Conservation (phyloP, 1,140 invertebrate genomes). For the Bombus fervidus region DNA sequence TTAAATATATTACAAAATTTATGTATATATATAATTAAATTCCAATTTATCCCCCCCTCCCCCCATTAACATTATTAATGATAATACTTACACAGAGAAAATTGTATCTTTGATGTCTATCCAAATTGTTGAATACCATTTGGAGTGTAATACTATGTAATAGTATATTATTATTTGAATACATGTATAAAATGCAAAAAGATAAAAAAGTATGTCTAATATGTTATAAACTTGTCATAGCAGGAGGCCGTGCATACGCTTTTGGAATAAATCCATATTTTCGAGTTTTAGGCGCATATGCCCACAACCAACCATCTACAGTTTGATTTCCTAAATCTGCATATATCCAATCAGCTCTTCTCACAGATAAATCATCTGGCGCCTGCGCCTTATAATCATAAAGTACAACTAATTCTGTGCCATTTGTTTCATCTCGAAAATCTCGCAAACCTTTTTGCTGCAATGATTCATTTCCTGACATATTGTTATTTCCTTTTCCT, state of each 20-base stretch:
- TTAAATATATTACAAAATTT: slow-evolving; percentile 61
- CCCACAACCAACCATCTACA: slow-evolving; percentile 97
- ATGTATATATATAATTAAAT: slow-evolving; percentile 41
- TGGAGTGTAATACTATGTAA: slow-evolving; percentile 24
- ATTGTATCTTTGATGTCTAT: slow-evolving; percentile 17
- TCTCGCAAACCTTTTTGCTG: slow-evolving; percentile 80
- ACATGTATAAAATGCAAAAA: slow-evolving; percentile 51
- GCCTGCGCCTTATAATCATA: slow-evolving; percentile 98
- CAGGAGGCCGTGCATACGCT: slow-evolving; percentile 95
- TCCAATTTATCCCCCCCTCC: neutral
- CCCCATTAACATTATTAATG: neutral
- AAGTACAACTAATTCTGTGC: slow-evolving; percentile 95
- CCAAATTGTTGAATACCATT: neutral
- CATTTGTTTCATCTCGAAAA: slow-evolving; percentile 82
- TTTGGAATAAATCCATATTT: slow-evolving; percentile 98
- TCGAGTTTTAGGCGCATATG: slow-evolving; percentile 94
- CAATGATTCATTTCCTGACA: slow-evolving; percentile 70
- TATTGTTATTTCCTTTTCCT: slow-evolving; percentile 74
- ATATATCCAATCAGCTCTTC: slow-evolving; percentile 96
- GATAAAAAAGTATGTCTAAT: slow-evolving; percentile 46
- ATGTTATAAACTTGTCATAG: slow-evolving; percentile 92
- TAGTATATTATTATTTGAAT: slow-evolving; percentile 42
- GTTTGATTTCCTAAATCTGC: slow-evolving; percentile 96
- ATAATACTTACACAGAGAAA: slow-evolving; percentile 32
- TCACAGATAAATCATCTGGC: slow-evolving; percentile 94